Percentiles rank a stretch among this genome's conserved stretches.
phyloP scores from a whole-genome alignment of 2,113 vertebrate species.

The Otis tarda region DNA sequence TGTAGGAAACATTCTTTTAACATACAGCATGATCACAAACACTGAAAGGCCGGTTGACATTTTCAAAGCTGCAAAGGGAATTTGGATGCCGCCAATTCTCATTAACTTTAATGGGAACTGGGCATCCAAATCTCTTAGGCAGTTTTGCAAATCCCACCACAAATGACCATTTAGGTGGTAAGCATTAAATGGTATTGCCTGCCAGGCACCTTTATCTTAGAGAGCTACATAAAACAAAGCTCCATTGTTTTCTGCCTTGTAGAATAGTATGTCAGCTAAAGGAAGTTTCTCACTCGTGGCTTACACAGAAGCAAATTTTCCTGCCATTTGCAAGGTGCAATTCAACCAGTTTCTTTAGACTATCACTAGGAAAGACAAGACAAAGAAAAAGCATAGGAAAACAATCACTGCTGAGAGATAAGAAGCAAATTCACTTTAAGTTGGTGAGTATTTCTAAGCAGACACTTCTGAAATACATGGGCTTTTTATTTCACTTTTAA shows the following conservation, averaged over 20 bases:
- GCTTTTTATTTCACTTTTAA: slow-evolving; percentile 66
- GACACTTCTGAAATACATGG: slow-evolving; percentile 55
- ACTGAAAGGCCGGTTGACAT: slow-evolving; percentile 58
- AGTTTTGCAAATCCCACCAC: slow-evolving; percentile 63
- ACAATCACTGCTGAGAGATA: slow-evolving; percentile 42
- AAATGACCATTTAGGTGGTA: slow-evolving; percentile 59
- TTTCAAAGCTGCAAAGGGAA: slow-evolving; percentile 65
- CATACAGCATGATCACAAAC: slow-evolving; percentile 56
- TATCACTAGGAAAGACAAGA: not conserved
- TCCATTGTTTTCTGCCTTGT: slow-evolving; percentile 31
- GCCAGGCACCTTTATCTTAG: slow-evolving; percentile 24
- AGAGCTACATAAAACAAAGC: not conserved
- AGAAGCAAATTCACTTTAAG: slow-evolving; percentile 54
- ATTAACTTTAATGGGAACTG: slow-evolving; percentile 66
- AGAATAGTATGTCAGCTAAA: not conserved
- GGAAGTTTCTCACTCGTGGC: slow-evolving; percentile 28
- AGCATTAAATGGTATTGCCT: slow-evolving; percentile 47
- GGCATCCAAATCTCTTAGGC: slow-evolving; percentile 62
- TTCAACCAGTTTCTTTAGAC: not conserved
- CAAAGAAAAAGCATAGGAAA: slow-evolving; percentile 49
- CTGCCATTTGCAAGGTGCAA: not conserved
- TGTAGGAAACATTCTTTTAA: slow-evolving; percentile 46
- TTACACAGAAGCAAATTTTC: not conserved
- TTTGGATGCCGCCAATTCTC: slow-evolving; percentile 63
- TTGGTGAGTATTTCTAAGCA: slow-evolving; percentile 61